Evolutionary conservation across 2,113 vertebrate species (phyloP), one percentile per base, ranked within the genome.

Genomic region (Tetrao urogallus): DNA sequence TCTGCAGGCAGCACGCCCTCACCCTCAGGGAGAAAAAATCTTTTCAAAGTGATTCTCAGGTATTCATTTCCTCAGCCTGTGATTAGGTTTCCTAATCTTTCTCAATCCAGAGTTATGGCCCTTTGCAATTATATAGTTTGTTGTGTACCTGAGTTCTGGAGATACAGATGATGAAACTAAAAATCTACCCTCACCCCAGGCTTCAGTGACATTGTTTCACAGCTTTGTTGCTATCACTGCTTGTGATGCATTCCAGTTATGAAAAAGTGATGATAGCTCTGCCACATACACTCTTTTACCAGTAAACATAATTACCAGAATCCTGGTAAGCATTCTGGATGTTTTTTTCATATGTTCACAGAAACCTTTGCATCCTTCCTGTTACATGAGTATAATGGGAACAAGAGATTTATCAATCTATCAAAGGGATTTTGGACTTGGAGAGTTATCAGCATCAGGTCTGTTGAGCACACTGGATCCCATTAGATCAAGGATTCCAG

Each of bases 11-110:
- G 64, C 78, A 79, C 71, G 76, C 74, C 54, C 45, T 87, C 58
- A 66, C 94, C 95, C 87, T 79, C 13, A 0, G 92, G 94, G 94
- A 86, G 54, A 42, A 92, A 57, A 84, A 82, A 70, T 85, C 56
- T 85, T 84, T 93, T 93, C 87, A 94, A 87, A 96, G 82, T 89
- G 71, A 82, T 87, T 96, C 81, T 74, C 71, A 86, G 92, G 95
- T 90, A 96, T 95, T 94, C 24, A 85, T 95, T 93, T 96, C 92
- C 89, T 91, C 25, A 56, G 61, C 50, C 56, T 82, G 34, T 82
- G 67, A 73, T 67, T 43, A 76, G 50, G 13, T 87, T 93, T 93
- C 82, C 74, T 47, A 89, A 36, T 30, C 74, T 87, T 91, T 54
- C 43, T 67, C 0, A 0, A 18, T 80, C 89, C 54, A 67, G 66